These are phyloP conservation scores for Zaprionus kolodkinae DNA, from an alignment of 1,140 invertebrate genomes.

Conservation along the genomic window DNA sequence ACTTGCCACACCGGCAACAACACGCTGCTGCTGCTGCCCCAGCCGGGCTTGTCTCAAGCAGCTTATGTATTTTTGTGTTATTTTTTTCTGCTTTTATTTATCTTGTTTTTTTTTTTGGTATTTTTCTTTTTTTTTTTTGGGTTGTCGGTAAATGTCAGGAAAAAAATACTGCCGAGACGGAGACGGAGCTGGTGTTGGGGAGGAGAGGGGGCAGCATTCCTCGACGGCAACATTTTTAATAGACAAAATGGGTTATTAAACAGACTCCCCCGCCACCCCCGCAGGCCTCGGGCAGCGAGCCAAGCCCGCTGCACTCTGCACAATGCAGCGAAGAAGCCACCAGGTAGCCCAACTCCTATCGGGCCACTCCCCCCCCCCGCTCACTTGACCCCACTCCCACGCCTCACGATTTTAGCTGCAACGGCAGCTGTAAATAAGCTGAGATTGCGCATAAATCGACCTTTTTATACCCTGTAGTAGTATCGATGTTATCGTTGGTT, in stretches of 20 bases:
- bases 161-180: slow-evolving; percentile 40
- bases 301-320: slow-evolving; percentile 1
- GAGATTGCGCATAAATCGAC: slow-evolving; percentile 14
- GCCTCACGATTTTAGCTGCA: slow-evolving; percentile 6
- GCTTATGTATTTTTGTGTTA: slow-evolving; percentile 9
- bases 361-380: not conserved
- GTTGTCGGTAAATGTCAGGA: slow-evolving; percentile 58
- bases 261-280: not conserved
- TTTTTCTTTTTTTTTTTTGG: not conserved
- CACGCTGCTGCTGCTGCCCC: slow-evolving; percentile 15
- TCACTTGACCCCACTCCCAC: not conserved
- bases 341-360: not conserved
- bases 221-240: slow-evolving; percentile 45
- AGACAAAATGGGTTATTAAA: slow-evolving; percentile 60
- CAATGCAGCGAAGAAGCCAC: slow-evolving; percentile 11
- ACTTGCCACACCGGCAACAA: slow-evolving; percentile 58
- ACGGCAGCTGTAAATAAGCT: not conserved
- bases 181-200: not conserved
- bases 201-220: slow-evolving; percentile 53
- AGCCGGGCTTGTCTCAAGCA: slow-evolving; percentile 5
- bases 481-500: too few species aligned
- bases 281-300: not conserved
- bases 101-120: slow-evolving; percentile 3
- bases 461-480: slow-evolving; percentile 18
- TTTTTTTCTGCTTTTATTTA: slow-evolving; percentile 1